phyloP scores from a whole-genome alignment of 1,140 invertebrate genomes.

The Saccostrea echinata region DNA sequence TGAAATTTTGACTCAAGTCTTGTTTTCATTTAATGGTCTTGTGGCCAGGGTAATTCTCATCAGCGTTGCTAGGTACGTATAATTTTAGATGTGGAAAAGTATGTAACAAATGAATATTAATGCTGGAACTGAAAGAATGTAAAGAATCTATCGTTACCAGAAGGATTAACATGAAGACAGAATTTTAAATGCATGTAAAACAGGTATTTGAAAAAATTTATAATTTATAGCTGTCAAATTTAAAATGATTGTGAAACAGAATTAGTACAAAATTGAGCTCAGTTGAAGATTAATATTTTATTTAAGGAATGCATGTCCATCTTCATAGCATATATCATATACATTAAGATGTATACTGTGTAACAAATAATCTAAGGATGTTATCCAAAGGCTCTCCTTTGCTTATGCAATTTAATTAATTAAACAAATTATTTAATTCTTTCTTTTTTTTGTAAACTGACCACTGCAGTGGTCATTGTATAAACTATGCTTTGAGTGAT shows the following conservation, averaged over 20 bases:
- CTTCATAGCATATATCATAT: no score
- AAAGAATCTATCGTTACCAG: conserved; percentile 1
- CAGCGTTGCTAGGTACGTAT: no score
- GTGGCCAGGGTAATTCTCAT: no score
- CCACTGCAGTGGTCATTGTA: conserved; percentile 16
- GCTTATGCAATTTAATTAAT: neutral
- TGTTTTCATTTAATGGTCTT: no score
- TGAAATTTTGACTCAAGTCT: no score
- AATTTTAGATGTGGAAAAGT: conserved; percentile 17
- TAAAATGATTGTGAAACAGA: neutral
- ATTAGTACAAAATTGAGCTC: neutral
- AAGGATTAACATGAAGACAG: conserved; percentile 37
- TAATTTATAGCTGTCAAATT: neutral
- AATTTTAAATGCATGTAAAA: conserved; percentile 37
- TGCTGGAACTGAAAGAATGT: neutral
- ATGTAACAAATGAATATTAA: neutral
- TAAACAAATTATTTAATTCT: neutral
- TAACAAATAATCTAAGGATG: neutral
- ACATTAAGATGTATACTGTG: neutral
- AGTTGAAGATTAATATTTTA: neutral
- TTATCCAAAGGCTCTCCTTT: neutral
- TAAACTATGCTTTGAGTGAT: conserved; percentile 30
- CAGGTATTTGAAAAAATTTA: conserved; percentile 11
- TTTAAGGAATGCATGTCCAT: no score
- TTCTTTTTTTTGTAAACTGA: neutral